Conservation (phyloP, 2,113 vertebrate species). For the Lasiurus borealis region DNA sequence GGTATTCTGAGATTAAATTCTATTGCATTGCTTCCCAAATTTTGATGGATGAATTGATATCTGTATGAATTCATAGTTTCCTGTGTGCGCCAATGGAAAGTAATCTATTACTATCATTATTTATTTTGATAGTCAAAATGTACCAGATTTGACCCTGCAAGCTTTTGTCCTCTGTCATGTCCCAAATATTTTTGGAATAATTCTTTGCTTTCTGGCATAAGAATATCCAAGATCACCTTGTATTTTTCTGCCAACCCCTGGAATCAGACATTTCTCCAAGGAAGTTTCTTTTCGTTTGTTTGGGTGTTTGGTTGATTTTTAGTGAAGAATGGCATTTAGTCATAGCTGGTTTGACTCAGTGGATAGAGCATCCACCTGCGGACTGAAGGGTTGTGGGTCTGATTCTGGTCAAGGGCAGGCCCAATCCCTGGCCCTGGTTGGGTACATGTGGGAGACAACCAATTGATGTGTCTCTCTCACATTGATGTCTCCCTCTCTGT, state of each 20-base stretch:
- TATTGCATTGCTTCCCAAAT: neutral
- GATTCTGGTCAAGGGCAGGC: too few species aligned
- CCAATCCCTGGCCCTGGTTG: too few species aligned
- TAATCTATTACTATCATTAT: neutral
- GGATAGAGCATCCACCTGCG: too few species aligned
- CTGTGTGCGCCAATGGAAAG: neutral
- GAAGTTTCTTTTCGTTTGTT: neutral
- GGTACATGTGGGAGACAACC: too few species aligned
- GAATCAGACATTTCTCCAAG: constrained; percentile 18
- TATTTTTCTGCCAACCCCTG: neutral
- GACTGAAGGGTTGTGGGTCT: too few species aligned
- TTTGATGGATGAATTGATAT: constrained; percentile 21
- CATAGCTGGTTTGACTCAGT: too few species aligned
- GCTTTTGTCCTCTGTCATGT: neutral
- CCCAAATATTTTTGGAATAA: neutral
- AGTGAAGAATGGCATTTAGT: too few species aligned
- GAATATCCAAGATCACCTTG: neutral
- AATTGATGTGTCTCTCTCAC: too few species aligned
- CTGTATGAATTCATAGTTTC: neutral
- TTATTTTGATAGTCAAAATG: constrained; percentile 8
- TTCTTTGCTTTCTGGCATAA: neutral
- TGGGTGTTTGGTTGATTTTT: too few species aligned
- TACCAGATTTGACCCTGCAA: neutral
- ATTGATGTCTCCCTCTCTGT: too few species aligned
- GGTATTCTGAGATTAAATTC: neutral